Evolutionary conservation across 2,113 vertebrate genomes (phyloP).

Genomic region (Fulmarus glacialis): DNA sequence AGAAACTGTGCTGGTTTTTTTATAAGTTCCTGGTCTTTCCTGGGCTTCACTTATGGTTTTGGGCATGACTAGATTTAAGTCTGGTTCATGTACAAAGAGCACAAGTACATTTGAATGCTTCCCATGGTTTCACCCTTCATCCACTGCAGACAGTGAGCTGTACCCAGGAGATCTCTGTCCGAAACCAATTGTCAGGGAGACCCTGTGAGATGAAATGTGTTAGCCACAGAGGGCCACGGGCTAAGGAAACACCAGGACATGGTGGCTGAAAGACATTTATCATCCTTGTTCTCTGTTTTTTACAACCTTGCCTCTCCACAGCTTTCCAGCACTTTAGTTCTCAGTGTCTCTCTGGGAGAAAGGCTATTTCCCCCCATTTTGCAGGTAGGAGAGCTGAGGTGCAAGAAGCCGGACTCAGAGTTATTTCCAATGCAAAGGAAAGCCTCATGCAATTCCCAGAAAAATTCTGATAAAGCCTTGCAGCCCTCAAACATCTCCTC

Average conservation of each 20-base stretch:
- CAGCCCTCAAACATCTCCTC: background rate
- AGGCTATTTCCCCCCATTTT: background rate
- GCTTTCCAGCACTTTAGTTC: background rate
- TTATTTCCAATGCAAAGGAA: background rate
- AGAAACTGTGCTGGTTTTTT: background rate
- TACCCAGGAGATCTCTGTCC: background rate
- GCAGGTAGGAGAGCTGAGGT: background rate
- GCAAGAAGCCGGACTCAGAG: background rate
- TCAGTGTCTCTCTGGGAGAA: background rate
- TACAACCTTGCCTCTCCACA: background rate
- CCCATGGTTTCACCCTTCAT: background rate
- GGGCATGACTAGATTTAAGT: background rate
- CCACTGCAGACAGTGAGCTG: background rate
- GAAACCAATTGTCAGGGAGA: background rate
- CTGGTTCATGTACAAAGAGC: background rate
- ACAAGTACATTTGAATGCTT: background rate
- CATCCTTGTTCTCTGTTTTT: background rate
- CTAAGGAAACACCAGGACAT: background rate
- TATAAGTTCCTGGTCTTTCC: background rate
- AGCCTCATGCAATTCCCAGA: background rate
- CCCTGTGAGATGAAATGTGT: background rate
- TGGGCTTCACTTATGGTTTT: background rate
- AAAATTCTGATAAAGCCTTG: background rate
- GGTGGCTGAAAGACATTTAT: background rate
- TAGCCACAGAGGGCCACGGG: background rate